Evolutionary conservation across 92 coral and sea anemone genomes (phyloP), one percentile per base, ranked within the genome.

Genomic region (Diadumene lineata): DNA sequence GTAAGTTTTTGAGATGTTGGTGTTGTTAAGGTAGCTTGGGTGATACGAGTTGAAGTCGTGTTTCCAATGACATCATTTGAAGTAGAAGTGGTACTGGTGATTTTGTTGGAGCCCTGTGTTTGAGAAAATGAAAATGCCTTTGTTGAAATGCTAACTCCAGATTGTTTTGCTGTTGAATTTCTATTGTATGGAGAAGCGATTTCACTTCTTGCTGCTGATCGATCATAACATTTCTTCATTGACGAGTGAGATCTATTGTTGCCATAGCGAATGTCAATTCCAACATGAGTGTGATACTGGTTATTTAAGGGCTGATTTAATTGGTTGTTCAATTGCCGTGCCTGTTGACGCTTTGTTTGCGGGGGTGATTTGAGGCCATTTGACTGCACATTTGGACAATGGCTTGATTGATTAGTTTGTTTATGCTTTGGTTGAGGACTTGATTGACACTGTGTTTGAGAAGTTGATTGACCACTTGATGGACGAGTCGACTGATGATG

Each of bases 241-340:
- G 81, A 61, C 22, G 82, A 48, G 17, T 78, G 75, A 15, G 38
- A 32, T 31, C 67, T 78, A 1, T 78, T 67, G 7, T 78, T 78
- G 15, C 82, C 82, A 56, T 46, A 34, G 23, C 75, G 72, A n/a
- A 78, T 78, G 31, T 78, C 64, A 28, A 78, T 78, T 53, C 82
- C 76, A 38, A 78, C 81, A 30, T 75, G 57, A 29, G 24, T 17
- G 0, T 21, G 16, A 15, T 33, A 18, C 21, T 38, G 48, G 13
- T 13, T 4, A 13, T 4, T 38, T 38, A 13, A 38, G 6, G 6
- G 48, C 6, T 13, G 7, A n/a, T n/a, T n/a, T n/a, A n/a, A 18
- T 31, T 38, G 48, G 13, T 13, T 4, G 48, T 4, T 38, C 13
- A 13, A 38, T 38, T 38, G 48, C 6, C 48, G 7, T 38, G 48